phyloP scores from a whole-genome alignment of 2,888 invertebrate genomes.

The Geotrupes spiniger region DNA sequence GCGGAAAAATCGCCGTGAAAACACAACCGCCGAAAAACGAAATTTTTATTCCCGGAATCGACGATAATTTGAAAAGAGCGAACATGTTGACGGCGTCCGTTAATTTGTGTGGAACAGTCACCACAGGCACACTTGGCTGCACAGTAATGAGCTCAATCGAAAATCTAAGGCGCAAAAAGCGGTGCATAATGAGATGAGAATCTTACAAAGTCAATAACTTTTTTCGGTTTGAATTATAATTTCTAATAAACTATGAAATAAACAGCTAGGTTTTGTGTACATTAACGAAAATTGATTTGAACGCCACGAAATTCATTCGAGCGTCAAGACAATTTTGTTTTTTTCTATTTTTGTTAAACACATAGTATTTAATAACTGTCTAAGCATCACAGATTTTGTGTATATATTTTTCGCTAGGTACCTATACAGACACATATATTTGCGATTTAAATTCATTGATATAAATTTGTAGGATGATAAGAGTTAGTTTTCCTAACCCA shows the following conservation, averaged over 20 bases:
- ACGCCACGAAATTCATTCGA: too few relatives aligned
- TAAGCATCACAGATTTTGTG: too few relatives aligned
- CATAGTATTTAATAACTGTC: too few relatives aligned
- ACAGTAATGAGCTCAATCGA: slow-evolving; percentile 11
- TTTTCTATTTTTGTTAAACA: too few relatives aligned
- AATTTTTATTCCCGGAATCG: neutral
- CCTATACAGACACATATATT: too few relatives aligned
- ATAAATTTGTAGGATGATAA: too few relatives aligned
- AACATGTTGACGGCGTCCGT: neutral
- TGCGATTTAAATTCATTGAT: too few relatives aligned
- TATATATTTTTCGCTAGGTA: too few relatives aligned
- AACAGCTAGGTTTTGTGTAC: neutral
- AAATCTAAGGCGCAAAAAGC: slow-evolving; percentile 5
- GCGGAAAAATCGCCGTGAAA: neutral
- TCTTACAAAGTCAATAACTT: slow-evolving; percentile 6
- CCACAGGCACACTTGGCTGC: slow-evolving; percentile 7
- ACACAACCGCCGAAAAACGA: neutral
- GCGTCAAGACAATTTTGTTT: too few relatives aligned
- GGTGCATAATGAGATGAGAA: slow-evolving; percentile 6
- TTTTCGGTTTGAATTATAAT: neutral
- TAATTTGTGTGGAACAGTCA: slow-evolving; percentile 1
- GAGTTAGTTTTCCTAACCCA: too few relatives aligned
- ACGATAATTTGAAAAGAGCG: neutral
- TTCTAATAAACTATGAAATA: slow-evolving; percentile 4
- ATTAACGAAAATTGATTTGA: too few relatives aligned